Conservation (phyloP, 2,888 invertebrate species). For the Tetragonula carbonaria region DNA sequence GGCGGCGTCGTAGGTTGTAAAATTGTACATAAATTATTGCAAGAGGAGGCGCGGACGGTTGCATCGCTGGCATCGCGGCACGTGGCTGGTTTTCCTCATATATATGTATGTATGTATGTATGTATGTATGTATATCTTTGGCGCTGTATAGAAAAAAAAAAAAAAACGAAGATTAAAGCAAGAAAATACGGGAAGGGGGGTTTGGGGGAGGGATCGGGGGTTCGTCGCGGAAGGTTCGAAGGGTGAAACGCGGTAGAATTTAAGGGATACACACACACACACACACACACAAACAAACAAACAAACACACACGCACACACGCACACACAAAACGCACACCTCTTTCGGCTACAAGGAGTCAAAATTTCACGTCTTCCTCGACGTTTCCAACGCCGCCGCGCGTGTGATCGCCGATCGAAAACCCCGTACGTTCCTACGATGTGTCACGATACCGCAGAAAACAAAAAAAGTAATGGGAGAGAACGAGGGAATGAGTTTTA, state of each 20-base stretch:
- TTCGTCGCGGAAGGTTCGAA: neutral
- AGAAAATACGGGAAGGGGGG: neutral
- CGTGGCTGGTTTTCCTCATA: slow-evolving; percentile 74
- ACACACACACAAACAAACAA: neutral
- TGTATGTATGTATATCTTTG: slow-evolving; percentile 66
- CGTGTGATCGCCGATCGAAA: slow-evolving; percentile 53
- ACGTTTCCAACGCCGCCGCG: slow-evolving; percentile 37
- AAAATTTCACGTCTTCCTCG: slow-evolving; percentile 64
- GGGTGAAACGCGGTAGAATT: slow-evolving; percentile 9
- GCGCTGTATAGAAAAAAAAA: slow-evolving; percentile 59
- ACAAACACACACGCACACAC: no score
- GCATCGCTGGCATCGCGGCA: slow-evolving; percentile 79
- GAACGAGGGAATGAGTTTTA: neutral
- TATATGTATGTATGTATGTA: slow-evolving; percentile 53
- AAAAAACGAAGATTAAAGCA: slow-evolving; percentile 20
- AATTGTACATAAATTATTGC: slow-evolving; percentile 87
- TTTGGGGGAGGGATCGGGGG: neutral
- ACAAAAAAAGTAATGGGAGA: neutral
- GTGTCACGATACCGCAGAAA: slow-evolving; percentile 61
- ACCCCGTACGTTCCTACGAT: slow-evolving; percentile 69
- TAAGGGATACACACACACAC: slow-evolving; percentile 25
- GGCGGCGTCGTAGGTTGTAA: slow-evolving; percentile 85
- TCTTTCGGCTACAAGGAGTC: slow-evolving; percentile 66
- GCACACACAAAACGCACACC: neutral
- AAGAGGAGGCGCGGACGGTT: slow-evolving; percentile 85